Percentiles rank a stretch among this genome's conserved stretches.
These are phyloP conservation scores for Lasiommata megera DNA, from an alignment of 2,888 invertebrate genomes.

Conservation along the genomic window DNA sequence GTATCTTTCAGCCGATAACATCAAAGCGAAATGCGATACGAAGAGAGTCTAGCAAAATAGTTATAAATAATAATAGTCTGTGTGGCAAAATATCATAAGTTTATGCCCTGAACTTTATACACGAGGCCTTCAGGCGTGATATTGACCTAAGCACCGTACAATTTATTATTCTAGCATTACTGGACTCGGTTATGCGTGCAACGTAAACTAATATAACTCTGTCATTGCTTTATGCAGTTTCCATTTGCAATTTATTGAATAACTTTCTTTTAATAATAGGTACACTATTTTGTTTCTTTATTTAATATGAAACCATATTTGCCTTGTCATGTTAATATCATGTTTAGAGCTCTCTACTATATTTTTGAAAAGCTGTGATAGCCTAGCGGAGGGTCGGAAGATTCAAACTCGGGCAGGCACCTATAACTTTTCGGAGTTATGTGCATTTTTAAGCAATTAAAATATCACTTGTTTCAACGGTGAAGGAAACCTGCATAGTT, in stretches of 20 bases:
- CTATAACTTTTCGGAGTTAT: too few species aligned
- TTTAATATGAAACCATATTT: neutral
- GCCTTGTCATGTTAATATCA: too few species aligned
- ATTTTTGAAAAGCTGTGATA: too few species aligned
- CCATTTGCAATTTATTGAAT: neutral
- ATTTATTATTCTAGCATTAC: slow-evolving; percentile 5
- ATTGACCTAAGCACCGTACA: slow-evolving; percentile 8
- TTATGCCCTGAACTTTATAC: neutral
- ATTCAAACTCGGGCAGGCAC: too few species aligned
- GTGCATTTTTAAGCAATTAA: too few species aligned
- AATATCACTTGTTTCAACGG: too few species aligned
- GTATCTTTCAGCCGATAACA: neutral
- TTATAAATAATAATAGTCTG: neutral
- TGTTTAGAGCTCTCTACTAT: too few species aligned
- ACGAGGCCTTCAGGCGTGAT: slow-evolving; percentile 7
- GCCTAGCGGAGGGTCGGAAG: too few species aligned
- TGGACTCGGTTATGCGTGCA: neutral
- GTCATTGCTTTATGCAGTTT: neutral
- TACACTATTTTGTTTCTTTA: too few species aligned
- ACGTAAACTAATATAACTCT: neutral
- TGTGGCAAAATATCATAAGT: neutral
- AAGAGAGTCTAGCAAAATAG: neutral
- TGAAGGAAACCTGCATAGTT: too few species aligned
- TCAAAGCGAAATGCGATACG: slow-evolving; percentile 5
- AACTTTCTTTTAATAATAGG: too few species aligned